Evolutionary conservation across 2,113 vertebrate species (phyloP).

Genomic region (Halcyon malimbica): DNA sequence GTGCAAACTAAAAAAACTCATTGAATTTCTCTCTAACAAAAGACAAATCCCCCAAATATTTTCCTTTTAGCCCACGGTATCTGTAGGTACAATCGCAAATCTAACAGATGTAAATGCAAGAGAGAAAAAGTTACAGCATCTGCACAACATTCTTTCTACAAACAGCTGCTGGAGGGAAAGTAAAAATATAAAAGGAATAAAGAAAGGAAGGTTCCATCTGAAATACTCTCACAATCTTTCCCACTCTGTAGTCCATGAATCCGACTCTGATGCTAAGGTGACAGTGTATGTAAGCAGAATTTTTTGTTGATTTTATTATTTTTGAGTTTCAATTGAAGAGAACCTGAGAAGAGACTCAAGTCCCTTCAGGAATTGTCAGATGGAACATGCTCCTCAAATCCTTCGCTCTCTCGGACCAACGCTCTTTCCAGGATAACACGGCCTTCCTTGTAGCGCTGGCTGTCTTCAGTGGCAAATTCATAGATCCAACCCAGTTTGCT

Average conservation of each 20-base stretch:
- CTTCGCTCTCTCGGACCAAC: constrained; percentile 94
- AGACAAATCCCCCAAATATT: constrained; percentile 43
- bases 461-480: constrained; percentile 98
- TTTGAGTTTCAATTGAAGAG: constrained; percentile 73
- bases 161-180: constrained; percentile 75
- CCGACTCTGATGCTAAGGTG: constrained; percentile 83
- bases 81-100: constrained; percentile 59
- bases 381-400: constrained; percentile 92
- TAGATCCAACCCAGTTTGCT: constrained; percentile 99
- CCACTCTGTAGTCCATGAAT: constrained; percentile 77
- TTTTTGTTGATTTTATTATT: constrained; percentile 76
- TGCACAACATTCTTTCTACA: constrained; percentile 76
- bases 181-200: constrained; percentile 56
- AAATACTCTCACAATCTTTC: constrained; percentile 76
- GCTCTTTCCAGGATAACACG: constrained; percentile 96
- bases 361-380: constrained; percentile 91
- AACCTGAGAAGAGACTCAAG: constrained; percentile 44
- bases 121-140: constrained; percentile 68
- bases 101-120: constrained; percentile 70
- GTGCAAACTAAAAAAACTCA: constrained; percentile 59
- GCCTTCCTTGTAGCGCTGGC: constrained; percentile 97
- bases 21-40: constrained; percentile 61
- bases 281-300: constrained; percentile 83
- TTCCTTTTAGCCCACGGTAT: constrained; percentile 56
- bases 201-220: constrained; percentile 73